These are phyloP conservation scores for Fabriciana adippe DNA, from an alignment of 2,888 invertebrate genomes.

Conservation along the genomic window DNA sequence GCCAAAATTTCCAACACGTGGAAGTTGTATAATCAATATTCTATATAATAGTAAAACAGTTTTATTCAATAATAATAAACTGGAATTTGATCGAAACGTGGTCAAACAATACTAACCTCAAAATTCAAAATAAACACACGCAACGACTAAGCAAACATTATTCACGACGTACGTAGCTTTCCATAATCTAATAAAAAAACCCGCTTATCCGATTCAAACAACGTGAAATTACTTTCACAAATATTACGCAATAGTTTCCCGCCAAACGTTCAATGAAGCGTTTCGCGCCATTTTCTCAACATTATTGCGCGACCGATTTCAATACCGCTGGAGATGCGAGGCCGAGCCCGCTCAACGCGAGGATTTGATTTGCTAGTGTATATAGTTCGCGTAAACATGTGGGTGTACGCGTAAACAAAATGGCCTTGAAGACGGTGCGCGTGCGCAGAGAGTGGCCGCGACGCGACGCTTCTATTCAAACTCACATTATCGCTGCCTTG, in stretches of 20 bases:
- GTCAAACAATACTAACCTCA: slow-evolving; percentile 30
- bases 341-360: slow-evolving; percentile 45
- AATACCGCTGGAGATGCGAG: slow-evolving; percentile 47
- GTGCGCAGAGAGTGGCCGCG: slow-evolving; percentile 54
- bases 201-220: slow-evolving; percentile 30
- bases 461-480: slow-evolving; percentile 55
- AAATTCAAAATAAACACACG: slow-evolving; percentile 13
- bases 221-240: slow-evolving; percentile 60
- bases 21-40: slow-evolving; percentile 41
- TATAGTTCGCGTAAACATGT: slow-evolving; percentile 64
- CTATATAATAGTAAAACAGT: neutral
- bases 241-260: slow-evolving; percentile 69
- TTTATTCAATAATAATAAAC: slow-evolving; percentile 2
- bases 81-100: slow-evolving; percentile 24
- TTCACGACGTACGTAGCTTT: neutral
- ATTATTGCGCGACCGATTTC: slow-evolving; percentile 57
- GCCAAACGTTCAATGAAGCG: slow-evolving; percentile 76
- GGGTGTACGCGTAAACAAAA: slow-evolving; percentile 73
- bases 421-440: slow-evolving; percentile 72
- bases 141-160: neutral
- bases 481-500: slow-evolving; percentile 53
- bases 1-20: slow-evolving; percentile 57
- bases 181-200: slow-evolving; percentile 20
- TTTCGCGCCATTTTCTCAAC: slow-evolving; percentile 73
- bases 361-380: slow-evolving; percentile 51